phyloP scores from a whole-genome alignment of 2,797 vertebrate genomes.

The Gymnopithys bicolor region DNA sequence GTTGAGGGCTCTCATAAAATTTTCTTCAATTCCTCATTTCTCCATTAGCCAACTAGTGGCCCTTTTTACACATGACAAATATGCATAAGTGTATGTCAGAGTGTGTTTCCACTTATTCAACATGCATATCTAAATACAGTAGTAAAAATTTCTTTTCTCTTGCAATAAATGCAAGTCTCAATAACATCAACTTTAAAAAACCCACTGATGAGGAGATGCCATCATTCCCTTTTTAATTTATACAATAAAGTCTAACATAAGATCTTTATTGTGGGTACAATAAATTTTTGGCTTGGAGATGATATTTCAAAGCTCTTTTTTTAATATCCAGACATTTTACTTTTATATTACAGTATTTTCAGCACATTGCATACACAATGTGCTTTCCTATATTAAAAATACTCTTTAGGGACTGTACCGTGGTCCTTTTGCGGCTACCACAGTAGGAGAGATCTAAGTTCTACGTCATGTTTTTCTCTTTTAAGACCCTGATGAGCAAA shows the following conservation, averaged over 20 bases:
- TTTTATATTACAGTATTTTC: neutral
- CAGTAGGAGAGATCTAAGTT: neutral
- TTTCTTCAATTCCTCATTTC: neutral
- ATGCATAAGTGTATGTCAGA: neutral
- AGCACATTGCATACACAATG: neutral
- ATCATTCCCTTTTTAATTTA: neutral
- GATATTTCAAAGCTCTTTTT: neutral
- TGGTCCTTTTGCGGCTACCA: neutral
- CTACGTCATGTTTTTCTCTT: neutral
- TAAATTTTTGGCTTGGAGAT: neutral
- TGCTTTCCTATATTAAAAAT: neutral
- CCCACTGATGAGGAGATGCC: neutral
- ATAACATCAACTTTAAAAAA: neutral
- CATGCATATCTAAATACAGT: neutral
- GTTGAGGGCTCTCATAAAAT: neutral
- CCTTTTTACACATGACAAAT: neutral
- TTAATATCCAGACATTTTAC: neutral
- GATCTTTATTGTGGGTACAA: neutral
- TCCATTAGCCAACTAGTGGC: neutral
- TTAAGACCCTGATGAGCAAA: neutral
- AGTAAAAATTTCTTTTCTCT: neutral
- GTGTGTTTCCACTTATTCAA: neutral
- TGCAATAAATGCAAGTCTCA: neutral
- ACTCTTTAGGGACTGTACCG: neutral
- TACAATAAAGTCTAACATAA: neutral